Conservation (phyloP, 2,888 invertebrate species). For the Chaitophorus viminalis region DNA sequence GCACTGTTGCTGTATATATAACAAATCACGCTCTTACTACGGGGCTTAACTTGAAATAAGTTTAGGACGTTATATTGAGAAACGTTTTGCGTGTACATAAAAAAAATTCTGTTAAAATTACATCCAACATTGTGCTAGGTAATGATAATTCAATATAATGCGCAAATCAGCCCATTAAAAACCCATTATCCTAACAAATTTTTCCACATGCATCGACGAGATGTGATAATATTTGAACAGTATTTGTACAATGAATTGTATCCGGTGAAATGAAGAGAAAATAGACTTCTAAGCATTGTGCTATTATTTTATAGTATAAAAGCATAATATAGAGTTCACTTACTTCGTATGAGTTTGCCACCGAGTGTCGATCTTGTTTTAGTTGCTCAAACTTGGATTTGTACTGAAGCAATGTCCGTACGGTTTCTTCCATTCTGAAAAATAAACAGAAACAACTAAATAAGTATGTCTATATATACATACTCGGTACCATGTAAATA, state of each 20-base stretch:
- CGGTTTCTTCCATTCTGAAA: slow-evolving; percentile 82
- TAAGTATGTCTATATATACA: background rate
- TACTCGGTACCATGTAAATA: background rate
- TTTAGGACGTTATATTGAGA: no score
- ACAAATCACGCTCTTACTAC: no score
- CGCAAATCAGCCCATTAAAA: background rate
- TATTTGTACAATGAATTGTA: background rate
- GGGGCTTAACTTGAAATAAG: no score
- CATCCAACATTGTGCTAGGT: no score
- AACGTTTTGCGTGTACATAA: no score
- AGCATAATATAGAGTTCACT: slow-evolving; percentile 66
- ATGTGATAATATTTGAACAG: background rate
- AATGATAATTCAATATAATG: background rate
- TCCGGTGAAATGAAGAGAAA: background rate
- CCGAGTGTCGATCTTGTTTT: slow-evolving; percentile 78
- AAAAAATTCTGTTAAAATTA: no score
- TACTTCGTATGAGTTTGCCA: slow-evolving; percentile 80
- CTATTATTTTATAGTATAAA: background rate
- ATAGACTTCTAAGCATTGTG: background rate
- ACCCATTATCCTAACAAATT: background rate
- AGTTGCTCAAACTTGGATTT: slow-evolving; percentile 79
- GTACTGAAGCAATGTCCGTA: slow-evolving; percentile 78
- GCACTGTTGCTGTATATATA: no score
- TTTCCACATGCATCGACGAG: background rate
- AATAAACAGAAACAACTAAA: slow-evolving; percentile 63